Percentiles rank a stretch among this genome's conserved stretches.
These are phyloP conservation scores for Platygyra sinensis DNA, from an alignment of 64 coral and sea anemone genomes.

Conservation along the genomic window DNA sequence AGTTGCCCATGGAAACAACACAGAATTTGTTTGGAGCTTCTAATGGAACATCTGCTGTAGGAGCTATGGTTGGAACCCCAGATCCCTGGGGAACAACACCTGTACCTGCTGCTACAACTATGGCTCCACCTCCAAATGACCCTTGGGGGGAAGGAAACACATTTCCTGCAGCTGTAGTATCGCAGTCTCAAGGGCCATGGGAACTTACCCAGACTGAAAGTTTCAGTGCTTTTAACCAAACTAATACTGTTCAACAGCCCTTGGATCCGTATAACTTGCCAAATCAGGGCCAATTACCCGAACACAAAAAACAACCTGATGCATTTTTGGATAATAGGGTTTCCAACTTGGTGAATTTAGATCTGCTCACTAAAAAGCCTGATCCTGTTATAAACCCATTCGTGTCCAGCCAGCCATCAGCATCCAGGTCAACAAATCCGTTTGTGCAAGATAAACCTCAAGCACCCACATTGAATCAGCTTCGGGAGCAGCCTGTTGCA, in stretches of 20 bases:
- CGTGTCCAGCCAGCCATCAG: conserved; percentile 57
- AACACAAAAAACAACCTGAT: conserved; percentile 44
- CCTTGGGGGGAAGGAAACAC: conserved; percentile 46
- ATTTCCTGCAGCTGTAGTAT: conserved; percentile 16
- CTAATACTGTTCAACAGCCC: neutral
- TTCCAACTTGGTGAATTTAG: conserved; percentile 84
- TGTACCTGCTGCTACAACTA: neutral
- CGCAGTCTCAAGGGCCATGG: conserved; percentile 33
- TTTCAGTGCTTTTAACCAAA: conserved; percentile 18
- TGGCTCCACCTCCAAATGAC: conserved; percentile 23
- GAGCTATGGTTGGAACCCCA: neutral
- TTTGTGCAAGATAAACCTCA: conserved; percentile 95
- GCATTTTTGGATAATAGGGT: conserved; percentile 54
- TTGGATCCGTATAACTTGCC: conserved; percentile 30
- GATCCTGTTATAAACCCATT: conserved; percentile 83
- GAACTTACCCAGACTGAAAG: conserved; percentile 29
- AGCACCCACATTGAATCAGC: conserved; percentile 95
- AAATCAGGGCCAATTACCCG: neutral
- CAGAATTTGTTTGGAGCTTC: conserved; percentile 47
- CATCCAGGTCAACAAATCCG: conserved; percentile 80
- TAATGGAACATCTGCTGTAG: conserved; percentile 22
- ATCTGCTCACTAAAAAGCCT: conserved; percentile 46
- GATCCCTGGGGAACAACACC: conserved; percentile 67
- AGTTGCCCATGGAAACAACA: conserved; percentile 22
- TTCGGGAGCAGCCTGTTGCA: conserved; percentile 51